Percentiles rank a stretch among this genome's conserved stretches.
phyloP scores from a whole-genome alignment of 1,140 invertebrate species.

The Drosophila mayri region DNA sequence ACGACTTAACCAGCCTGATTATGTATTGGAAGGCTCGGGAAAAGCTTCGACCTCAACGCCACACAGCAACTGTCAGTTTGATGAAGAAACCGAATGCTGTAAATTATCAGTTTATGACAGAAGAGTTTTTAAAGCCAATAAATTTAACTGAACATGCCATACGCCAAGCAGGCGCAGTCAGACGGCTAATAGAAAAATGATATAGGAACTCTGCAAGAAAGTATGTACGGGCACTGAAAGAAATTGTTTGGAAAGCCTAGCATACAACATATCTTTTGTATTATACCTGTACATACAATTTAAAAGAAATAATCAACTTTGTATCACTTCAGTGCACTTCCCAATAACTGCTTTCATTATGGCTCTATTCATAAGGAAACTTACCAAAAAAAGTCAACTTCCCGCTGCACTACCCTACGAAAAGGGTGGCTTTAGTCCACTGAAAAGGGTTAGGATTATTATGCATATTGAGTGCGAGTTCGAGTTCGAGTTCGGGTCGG shows the following conservation, averaged over 20 bases:
- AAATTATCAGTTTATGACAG: slow-evolving; percentile 80
- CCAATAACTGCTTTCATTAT: slow-evolving; percentile 52
- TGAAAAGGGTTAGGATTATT: slow-evolving; percentile 71
- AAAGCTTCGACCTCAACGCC: slow-evolving; percentile 27
- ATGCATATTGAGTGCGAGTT: slow-evolving; percentile 49
- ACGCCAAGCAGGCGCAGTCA: slow-evolving; percentile 25
- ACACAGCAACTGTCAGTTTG: slow-evolving; percentile 59
- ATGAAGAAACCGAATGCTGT: slow-evolving; percentile 76
- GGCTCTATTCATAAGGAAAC: slow-evolving; percentile 62
- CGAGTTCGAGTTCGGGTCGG: too few species aligned
- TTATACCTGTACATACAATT: not conserved
- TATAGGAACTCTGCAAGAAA: slow-evolving; percentile 20
- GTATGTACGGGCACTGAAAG: slow-evolving; percentile 12
- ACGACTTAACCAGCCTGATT: slow-evolving; percentile 42
- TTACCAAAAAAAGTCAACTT: slow-evolving; percentile 62
- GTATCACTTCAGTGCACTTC: slow-evolving; percentile 39
- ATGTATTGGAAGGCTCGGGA: slow-evolving; percentile 16
- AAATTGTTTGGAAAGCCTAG: not conserved
- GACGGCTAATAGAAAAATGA: slow-evolving; percentile 21
- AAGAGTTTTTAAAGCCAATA: slow-evolving; percentile 79
- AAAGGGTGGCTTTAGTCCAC: slow-evolving; percentile 26
- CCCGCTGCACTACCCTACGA: slow-evolving; percentile 42
- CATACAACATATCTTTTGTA: not conserved
- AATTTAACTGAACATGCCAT: slow-evolving; percentile 51
- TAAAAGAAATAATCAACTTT: not conserved